Conservation (phyloP, 2,113 vertebrate species). For the Tursiops truncatus region DNA sequence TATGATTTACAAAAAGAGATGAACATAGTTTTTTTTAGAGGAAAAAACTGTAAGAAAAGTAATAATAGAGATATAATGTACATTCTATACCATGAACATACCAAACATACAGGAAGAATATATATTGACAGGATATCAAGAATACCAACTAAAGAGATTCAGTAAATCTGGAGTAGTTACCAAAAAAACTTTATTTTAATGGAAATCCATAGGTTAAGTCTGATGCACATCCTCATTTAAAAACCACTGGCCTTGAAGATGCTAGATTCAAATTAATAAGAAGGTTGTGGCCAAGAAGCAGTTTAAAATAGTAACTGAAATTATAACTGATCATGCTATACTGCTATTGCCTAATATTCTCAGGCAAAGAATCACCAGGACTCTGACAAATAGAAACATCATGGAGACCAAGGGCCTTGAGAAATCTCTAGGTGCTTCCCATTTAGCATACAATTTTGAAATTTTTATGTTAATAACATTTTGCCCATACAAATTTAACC, state of each 20-base stretch:
- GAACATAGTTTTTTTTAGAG: neutral
- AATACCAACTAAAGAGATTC: slow-evolving; percentile 30
- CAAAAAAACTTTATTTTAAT: slow-evolving; percentile 5
- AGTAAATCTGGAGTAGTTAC: neutral
- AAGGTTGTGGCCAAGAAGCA: neutral
- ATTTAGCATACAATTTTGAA: neutral
- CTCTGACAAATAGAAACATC: slow-evolving; percentile 13
- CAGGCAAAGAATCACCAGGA: neutral
- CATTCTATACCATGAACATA: neutral
- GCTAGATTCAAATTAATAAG: slow-evolving; percentile 3
- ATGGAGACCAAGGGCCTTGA: neutral
- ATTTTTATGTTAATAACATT: neutral
- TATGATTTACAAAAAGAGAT: neutral
- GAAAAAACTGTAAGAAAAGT: neutral
- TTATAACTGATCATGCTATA: neutral
- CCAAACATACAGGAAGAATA: neutral
- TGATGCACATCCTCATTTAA: neutral
- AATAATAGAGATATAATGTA: neutral
- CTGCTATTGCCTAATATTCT: neutral
- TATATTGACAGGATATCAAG: neutral
- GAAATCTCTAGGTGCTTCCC: neutral
- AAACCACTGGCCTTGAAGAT: neutral
- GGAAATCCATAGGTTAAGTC: neutral
- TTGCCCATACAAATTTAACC: neutral
- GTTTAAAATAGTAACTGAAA: slow-evolving; percentile 13